Conservation (phyloP, 2,888 invertebrate species). For the Thymelicus sylvestris region DNA sequence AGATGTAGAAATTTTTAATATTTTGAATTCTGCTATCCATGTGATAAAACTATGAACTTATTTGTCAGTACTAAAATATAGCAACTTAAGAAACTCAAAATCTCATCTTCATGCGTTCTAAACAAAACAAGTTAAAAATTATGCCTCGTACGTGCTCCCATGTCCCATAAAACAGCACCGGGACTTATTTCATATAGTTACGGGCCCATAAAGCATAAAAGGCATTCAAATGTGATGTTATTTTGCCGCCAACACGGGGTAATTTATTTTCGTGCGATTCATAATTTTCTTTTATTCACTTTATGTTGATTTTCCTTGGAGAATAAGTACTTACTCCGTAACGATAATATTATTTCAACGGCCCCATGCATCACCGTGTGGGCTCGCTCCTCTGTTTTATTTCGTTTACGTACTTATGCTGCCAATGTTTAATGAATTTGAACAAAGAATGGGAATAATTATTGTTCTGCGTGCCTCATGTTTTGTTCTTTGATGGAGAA, state of each 20-base stretch:
- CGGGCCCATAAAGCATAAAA: slow-evolving; percentile 83
- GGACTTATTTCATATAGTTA: slow-evolving; percentile 83
- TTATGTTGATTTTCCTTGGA: slow-evolving; percentile 84
- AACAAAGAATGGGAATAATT: slow-evolving; percentile 20
- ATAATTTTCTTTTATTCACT: slow-evolving; percentile 86
- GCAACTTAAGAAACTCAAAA: too few relatives aligned
- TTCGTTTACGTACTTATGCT: slow-evolving; percentile 27
- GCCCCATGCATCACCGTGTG: slow-evolving; percentile 75
- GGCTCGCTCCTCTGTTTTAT: slow-evolving; percentile 51
- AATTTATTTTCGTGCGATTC: slow-evolving; percentile 84
- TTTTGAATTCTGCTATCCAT: too few relatives aligned
- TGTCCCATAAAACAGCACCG: slow-evolving; percentile 77
- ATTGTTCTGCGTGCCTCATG: neutral
- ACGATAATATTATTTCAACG: slow-evolving; percentile 84
- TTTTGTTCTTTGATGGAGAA: neutral
- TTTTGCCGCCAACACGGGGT: slow-evolving; percentile 84
- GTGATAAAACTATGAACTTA: too few relatives aligned
- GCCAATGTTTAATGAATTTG: slow-evolving; percentile 31
- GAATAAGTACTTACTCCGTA: slow-evolving; percentile 79
- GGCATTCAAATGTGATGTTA: slow-evolving; percentile 85
- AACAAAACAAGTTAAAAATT: slow-evolving; percentile 73
- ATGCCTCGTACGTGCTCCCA: slow-evolving; percentile 77
- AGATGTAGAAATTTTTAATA: too few relatives aligned
- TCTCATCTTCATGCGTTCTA: slow-evolving; percentile 13
- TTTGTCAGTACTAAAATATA: too few relatives aligned